Percentiles rank a stretch among this genome's conserved stretches.
Conservation (phyloP, 2,888 invertebrate genomes). For the Augochlorella aurata region DNA sequence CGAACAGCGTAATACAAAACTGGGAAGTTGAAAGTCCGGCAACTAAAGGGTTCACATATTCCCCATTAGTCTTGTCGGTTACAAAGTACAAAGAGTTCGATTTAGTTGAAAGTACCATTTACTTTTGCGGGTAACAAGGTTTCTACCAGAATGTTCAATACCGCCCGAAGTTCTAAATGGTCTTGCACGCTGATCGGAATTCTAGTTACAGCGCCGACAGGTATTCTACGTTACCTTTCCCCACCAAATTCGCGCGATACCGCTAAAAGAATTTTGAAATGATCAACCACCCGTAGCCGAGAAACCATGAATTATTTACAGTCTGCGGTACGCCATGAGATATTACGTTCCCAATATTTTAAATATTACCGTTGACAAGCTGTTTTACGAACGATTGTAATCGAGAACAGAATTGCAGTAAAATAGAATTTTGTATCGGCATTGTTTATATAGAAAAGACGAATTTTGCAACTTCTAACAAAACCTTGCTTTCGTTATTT, state of each 20-base stretch:
- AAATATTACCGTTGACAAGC: too few species aligned
- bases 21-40: background rate
- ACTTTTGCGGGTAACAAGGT: conserved; percentile 7
- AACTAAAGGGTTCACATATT: conserved; percentile 4
- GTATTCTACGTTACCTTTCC: background rate
- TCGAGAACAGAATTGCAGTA: too few species aligned
- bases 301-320: background rate
- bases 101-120: conserved; percentile 12
- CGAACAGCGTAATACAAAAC: background rate
- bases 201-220: background rate
- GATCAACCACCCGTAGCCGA: background rate
- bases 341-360: background rate
- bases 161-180: background rate
- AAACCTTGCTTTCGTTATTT: too few species aligned
- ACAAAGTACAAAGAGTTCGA: conserved; percentile 12
- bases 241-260: background rate
- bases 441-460: too few species aligned
- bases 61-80: background rate
- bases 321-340: background rate
- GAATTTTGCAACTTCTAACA: too few species aligned
- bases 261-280: conserved; percentile 7
- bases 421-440: too few species aligned
- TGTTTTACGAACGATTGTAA: too few species aligned
- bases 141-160: background rate
- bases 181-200: background rate